phyloP scores from a whole-genome alignment of 2,797 vertebrate species.

The Acrossocheilus wenchowensis region DNA sequence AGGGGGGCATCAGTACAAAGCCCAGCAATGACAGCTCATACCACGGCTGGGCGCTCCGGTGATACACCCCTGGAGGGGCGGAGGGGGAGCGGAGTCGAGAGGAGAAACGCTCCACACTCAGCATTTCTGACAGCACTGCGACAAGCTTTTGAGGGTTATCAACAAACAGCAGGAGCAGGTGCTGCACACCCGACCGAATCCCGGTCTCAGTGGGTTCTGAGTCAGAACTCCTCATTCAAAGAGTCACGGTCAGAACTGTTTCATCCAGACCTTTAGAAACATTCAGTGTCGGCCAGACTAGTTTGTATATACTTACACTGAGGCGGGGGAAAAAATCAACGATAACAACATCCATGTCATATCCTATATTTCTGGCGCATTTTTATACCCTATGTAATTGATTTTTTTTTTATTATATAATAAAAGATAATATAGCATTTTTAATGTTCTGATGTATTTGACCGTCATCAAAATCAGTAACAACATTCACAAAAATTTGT shows the following conservation, averaged over 20 bases:
- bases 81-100: conserved; percentile 16
- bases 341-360: background rate
- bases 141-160: conserved; percentile 68
- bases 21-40: conserved; percentile 84
- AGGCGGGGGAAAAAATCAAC: background rate
- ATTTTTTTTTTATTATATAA: background rate
- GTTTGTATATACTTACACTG: background rate
- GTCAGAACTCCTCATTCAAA: conserved; percentile 25
- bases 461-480: background rate
- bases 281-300: background rate
- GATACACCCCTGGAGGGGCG: conserved; percentile 69
- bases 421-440: background rate
- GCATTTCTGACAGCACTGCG: conserved; percentile 75
- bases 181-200: conserved; percentile 67
- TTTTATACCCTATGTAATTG: background rate
- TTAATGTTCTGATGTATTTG: background rate
- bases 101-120: conserved; percentile 76
- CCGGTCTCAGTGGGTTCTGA: conserved; percentile 46
- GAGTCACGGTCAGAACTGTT: conserved; percentile 61
- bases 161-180: conserved; percentile 75
- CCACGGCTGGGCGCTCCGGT: conserved; percentile 80
- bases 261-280: conserved; percentile 14
- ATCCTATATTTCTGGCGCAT: background rate
- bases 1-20: conserved; percentile 76
- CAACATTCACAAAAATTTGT: background rate